Evolutionary conservation across 2,888 invertebrate genomes (phyloP).

Genomic region (Amblyjoppa proteus): DNA sequence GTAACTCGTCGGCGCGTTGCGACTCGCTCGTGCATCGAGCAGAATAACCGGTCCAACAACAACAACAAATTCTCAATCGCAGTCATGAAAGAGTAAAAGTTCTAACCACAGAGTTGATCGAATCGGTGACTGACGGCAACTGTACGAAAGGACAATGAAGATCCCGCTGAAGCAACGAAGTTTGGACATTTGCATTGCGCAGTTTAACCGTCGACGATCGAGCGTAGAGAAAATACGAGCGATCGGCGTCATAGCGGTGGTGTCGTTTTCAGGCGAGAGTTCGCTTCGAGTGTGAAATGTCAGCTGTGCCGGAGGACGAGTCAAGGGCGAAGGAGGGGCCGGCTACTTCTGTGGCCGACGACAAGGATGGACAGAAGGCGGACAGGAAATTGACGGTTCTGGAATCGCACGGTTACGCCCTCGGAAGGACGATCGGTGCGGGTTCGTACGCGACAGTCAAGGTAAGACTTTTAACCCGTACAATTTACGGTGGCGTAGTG

Average conservation of each 20-base stretch:
- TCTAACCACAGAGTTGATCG: not conserved
- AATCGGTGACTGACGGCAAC: constrained; percentile 9
- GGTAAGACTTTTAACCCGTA: constrained; percentile 82
- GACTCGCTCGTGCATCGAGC: not conserved
- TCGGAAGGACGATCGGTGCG: constrained; percentile 92
- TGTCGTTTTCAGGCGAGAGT: constrained; percentile 41
- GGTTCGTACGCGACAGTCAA: constrained; percentile 94
- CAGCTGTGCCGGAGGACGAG: constrained; percentile 70
- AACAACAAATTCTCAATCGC: not conserved
- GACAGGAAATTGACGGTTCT: constrained; percentile 87
- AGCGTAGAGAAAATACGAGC: not conserved
- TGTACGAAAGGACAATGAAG: constrained; percentile 4
- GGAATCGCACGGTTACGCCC: constrained; percentile 91
- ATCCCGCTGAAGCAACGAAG: constrained; percentile 9
- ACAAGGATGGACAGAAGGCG: constrained; percentile 67
- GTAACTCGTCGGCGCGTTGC: not conserved
- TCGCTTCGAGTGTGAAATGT: constrained; percentile 69
- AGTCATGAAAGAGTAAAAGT: not conserved
- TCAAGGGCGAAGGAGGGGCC: constrained; percentile 59
- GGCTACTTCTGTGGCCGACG: constrained; percentile 38
- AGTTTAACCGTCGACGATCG: not conserved
- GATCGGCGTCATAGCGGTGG: not conserved
- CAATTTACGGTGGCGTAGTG: not conserved
- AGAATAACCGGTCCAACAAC: not conserved
- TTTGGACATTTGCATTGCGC: constrained; percentile 12